Conservation (phyloP, 2,888 invertebrate genomes). For the Teinopalpus imperialis region DNA sequence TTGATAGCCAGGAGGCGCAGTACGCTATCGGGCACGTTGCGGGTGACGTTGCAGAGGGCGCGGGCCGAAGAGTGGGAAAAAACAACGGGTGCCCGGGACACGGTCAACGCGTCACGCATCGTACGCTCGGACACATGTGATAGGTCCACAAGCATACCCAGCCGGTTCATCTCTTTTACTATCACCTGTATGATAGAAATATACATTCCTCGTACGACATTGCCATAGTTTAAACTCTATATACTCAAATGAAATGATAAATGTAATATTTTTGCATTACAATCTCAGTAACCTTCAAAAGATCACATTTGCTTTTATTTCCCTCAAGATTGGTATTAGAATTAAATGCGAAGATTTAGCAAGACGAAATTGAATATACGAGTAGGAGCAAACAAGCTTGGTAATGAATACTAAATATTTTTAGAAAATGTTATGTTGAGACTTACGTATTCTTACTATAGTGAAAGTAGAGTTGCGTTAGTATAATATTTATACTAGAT, state of each 20-base stretch:
- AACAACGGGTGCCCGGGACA: conserved; percentile 90
- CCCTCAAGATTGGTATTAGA: conserved; percentile 3
- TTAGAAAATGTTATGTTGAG: conserved; percentile 11
- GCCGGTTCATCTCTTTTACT: conserved; percentile 93
- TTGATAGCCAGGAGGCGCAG: conserved; percentile 87
- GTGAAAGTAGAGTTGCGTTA: too few relatives aligned
- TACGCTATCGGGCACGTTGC: conserved; percentile 91
- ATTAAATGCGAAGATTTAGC: neutral
- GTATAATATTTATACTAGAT: too few relatives aligned
- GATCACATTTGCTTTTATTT: conserved; percentile 14
- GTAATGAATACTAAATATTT: conserved; percentile 11
- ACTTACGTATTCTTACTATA: too few relatives aligned
- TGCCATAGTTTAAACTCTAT: too few relatives aligned
- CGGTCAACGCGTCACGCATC: conserved; percentile 89
- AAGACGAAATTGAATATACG: too few relatives aligned
- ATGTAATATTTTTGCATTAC: conserved; percentile 18
- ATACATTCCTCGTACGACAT: too few relatives aligned
- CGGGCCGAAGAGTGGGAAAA: conserved; percentile 93
- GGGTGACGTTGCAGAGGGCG: conserved; percentile 89
- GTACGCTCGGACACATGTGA: conserved; percentile 91
- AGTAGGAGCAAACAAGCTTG: conserved; percentile 3
- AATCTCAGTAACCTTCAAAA: conserved; percentile 7
- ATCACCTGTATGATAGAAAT: conserved; percentile 83
- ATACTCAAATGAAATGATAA: too few relatives aligned
- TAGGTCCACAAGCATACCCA: conserved; percentile 93